Percentiles rank a stretch among this genome's conserved stretches.
Conservation (phyloP, 2,797 vertebrate species). For the Spinus pinus region DNA sequence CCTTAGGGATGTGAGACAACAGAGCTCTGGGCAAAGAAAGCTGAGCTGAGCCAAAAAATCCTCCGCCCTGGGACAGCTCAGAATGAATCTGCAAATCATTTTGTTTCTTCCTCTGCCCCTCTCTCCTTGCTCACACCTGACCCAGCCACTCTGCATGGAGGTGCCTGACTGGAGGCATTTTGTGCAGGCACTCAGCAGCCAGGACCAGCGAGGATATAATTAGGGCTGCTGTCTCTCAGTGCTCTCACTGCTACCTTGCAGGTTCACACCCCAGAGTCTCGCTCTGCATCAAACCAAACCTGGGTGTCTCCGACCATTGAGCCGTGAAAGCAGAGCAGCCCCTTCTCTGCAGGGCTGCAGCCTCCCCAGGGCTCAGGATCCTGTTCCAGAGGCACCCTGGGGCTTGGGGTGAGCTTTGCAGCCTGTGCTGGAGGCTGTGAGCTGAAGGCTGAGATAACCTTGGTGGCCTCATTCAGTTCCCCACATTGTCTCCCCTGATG, state of each 20-base stretch:
- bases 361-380: background rate
- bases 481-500: fast-evolving
- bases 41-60: background rate
- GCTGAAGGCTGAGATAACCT: background rate
- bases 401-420: background rate
- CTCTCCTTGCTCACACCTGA: background rate
- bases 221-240: background rate
- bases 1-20: background rate
- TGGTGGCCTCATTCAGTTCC: background rate
- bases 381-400: background rate
- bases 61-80: background rate
- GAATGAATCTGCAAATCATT: background rate
- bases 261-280: constrained; percentile 32
- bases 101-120: background rate
- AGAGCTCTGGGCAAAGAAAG: background rate
- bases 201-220: background rate
- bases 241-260: background rate
- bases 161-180: constrained; percentile 3
- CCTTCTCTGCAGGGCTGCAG: background rate
- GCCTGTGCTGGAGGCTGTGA: background rate
- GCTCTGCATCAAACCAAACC: background rate
- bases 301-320: background rate
- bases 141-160: background rate
- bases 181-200: background rate
- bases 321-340: fast-evolving